A percentile compares a stretch with the other conserved stretches of the same genome.
Conservation (phyloP, 2,113 vertebrate species). For the Catharus minimus region DNA sequence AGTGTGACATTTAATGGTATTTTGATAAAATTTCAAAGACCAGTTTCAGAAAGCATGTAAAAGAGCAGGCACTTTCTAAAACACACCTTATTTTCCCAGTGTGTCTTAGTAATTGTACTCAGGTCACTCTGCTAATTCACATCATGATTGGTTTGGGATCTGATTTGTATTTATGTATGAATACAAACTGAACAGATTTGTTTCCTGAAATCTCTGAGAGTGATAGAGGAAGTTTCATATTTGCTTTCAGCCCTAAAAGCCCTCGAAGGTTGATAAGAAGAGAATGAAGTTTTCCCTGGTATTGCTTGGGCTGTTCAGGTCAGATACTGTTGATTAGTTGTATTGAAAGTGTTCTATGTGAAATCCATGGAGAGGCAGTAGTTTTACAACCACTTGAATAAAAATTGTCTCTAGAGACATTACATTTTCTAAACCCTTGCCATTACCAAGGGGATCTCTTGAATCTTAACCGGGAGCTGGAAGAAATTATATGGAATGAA, state of each 20-base stretch:
- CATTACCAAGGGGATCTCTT: background rate
- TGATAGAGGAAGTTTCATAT: background rate
- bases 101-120: background rate
- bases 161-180: background rate
- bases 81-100: background rate
- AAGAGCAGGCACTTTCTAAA: background rate
- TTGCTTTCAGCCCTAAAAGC: conserved; percentile 1
- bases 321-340: conserved; percentile 19
- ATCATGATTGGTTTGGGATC: background rate
- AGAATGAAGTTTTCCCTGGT: background rate
- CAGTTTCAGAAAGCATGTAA: background rate
- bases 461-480: background rate
- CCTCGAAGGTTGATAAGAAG: conserved; percentile 23
- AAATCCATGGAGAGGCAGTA: background rate
- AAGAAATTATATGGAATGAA: background rate
- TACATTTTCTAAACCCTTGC: background rate
- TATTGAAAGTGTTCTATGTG: background rate
- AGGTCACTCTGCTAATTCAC: background rate
- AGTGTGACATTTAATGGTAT: background rate
- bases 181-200: background rate
- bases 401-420: background rate
- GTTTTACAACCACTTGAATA: conserved; percentile 14
- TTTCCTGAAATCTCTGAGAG: background rate
- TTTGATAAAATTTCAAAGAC: background rate
- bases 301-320: background rate